Conservation (phyloP, 2,888 invertebrate genomes). For the Leptogaster cylindrica region DNA sequence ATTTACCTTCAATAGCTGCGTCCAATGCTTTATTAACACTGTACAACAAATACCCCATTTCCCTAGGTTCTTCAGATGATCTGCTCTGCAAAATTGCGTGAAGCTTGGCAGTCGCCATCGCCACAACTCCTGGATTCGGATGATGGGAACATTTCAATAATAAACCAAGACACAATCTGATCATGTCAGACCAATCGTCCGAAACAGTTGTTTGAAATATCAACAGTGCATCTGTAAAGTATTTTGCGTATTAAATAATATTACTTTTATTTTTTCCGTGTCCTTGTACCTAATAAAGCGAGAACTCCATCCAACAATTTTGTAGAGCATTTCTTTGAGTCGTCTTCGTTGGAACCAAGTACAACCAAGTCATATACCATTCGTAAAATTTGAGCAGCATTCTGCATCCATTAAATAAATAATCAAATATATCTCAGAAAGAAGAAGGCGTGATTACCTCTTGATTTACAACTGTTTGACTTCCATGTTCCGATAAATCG, state of each 20-base stretch:
- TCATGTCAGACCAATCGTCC: conserved; percentile 67
- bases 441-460: conserved; percentile 56
- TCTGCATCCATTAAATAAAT: conserved; percentile 52
- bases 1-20: conserved; percentile 62
- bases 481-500: conserved; percentile 66
- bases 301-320: conserved; percentile 67
- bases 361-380: conserved; percentile 68
- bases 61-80: conserved; percentile 64
- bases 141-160: conserved; percentile 63
- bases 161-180: conserved; percentile 63
- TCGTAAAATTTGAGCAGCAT: conserved; percentile 66
- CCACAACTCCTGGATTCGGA: conserved; percentile 65
- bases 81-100: conserved; percentile 68
- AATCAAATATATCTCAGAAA: neutral
- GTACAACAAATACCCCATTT: conserved; percentile 65
- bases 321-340: conserved; percentile 63
- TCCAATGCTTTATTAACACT: conserved; percentile 62
- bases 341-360: conserved; percentile 64
- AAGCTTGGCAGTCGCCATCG: conserved; percentile 68
- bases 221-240: conserved; percentile 62
- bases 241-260: neutral
- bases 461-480: conserved; percentile 59
- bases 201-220: conserved; percentile 65
- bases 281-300: conserved; percentile 58
- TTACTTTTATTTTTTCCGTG: neutral